Evolutionary conservation across 2,797 vertebrate genomes (phyloP), one percentile per base, ranked within the genome.

Genomic region (Florisuga fusca): DNA sequence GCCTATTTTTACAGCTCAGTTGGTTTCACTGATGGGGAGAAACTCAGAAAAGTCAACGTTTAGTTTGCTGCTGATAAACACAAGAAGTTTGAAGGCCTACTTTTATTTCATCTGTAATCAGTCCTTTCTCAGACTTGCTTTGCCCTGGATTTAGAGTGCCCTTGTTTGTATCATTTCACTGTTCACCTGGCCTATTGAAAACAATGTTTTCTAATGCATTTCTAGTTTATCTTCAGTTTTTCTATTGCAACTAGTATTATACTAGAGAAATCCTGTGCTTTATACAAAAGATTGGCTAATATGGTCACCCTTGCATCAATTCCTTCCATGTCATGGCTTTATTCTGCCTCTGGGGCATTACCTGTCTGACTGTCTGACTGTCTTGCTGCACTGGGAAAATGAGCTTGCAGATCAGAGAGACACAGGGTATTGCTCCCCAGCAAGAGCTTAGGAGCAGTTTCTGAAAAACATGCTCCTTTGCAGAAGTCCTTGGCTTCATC

Each of bases 401-500:
- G 16, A 72, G 31, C 29, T 66, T 31, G 55, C 15, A 18, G n/a
- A 38, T 22, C n/a, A 55, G 69, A 22, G 10, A 38, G 15, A 10
- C 8, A 8, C 23, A 66, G n/a, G n/a, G 22, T 46, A 6, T 29
- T 58, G 21, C 12, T 71, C 31, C 15, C 66, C 6, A 31, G 67
- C 31, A 91, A 46, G 25, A 43, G 67, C 48, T 86, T 17, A 26
- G 55, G 59, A 94, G 25, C 6, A 4, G 18, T 23, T 58, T 69
- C 48, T 62, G 69, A 71, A 74, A 73, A 72, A 41, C 43, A 61
- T 0, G 0, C 14, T 94, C 6, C 26, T 58, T 93, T 59, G 48
- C 63, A 79, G 62, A 88, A 86, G 51, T 36, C 58, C 73, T 84
- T 95, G 93, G 82, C 91, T 72, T 63, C 82, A 68, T 26, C 62